Conservation (phyloP, 1,140 invertebrate genomes). For the Ditylenchus dipsaci region DNA sequence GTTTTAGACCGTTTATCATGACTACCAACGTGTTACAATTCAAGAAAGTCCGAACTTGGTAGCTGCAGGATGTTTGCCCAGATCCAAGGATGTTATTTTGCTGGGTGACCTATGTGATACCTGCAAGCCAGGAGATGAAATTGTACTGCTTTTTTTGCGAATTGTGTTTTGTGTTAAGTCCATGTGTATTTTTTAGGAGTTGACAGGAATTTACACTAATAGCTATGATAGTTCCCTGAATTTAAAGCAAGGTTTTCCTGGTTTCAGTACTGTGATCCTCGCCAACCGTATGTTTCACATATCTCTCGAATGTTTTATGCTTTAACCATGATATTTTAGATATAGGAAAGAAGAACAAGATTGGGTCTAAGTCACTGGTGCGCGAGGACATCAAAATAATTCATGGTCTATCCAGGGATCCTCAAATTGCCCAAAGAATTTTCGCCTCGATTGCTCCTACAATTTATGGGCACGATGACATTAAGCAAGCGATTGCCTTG, state of each 20-base stretch:
- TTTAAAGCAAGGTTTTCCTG: constrained; percentile 82
- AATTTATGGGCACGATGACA: constrained; percentile 94
- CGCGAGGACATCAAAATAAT: constrained; percentile 91
- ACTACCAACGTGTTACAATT: constrained; percentile 94
- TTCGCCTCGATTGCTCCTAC: constrained; percentile 83
- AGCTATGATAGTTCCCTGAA: constrained; percentile 96
- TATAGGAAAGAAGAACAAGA: constrained; percentile 74
- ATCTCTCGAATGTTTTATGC: too few species aligned
- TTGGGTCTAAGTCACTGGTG: constrained; percentile 81
- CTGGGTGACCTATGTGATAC: constrained; percentile 89
- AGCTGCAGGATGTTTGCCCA: constrained; percentile 86
- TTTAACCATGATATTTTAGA: not conserved
- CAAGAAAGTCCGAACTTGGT: constrained; percentile 84
- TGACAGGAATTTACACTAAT: constrained; percentile 88
- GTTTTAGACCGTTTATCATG: constrained; percentile 86
- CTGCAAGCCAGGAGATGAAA: constrained; percentile 96
- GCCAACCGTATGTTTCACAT: constrained; percentile 83
- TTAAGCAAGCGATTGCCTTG: constrained; percentile 85
- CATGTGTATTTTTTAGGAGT: constrained; percentile 59
- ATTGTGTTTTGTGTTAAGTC: constrained; percentile 7
- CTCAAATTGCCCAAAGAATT: constrained; percentile 76
- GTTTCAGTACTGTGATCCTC: constrained; percentile 93
- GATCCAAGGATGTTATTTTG: constrained; percentile 95
- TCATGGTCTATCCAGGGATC: constrained; percentile 81
- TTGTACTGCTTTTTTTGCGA: constrained; percentile 63